phyloP scores from a whole-genome alignment of 2,797 vertebrate genomes.

The Anas acuta region DNA sequence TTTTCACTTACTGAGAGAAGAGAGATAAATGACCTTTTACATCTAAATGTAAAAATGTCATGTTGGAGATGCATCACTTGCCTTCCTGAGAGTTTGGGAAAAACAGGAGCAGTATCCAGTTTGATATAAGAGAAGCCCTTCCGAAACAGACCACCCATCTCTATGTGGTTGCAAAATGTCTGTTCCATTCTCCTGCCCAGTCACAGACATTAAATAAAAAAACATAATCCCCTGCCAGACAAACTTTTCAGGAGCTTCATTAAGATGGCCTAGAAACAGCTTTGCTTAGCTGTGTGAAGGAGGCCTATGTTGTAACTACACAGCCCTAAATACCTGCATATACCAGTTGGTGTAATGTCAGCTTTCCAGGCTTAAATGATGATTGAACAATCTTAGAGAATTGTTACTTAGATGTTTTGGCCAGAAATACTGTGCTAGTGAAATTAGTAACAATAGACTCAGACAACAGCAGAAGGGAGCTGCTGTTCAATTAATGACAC shows the following conservation, averaged over 20 bases:
- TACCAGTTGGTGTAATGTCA: not conserved
- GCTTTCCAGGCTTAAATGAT: not conserved
- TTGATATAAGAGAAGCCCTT: not conserved
- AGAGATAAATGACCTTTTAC: conserved; percentile 64
- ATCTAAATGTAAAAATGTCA: not conserved
- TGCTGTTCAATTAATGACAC: conserved; percentile 19
- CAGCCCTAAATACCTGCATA: not conserved
- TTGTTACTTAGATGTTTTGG: not conserved
- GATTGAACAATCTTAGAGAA: not conserved
- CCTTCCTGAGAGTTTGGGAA: not conserved
- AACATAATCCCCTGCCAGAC: not conserved
- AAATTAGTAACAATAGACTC: conserved; percentile 12
- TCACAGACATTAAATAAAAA: not conserved
- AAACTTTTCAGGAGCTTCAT: not conserved
- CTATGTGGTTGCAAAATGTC: not conserved
- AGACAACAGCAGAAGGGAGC: conserved; percentile 24
- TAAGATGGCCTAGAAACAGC: not conserved
- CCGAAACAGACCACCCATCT: not conserved
- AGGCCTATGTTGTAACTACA: too few relatives aligned
- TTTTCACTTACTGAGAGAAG: conserved; percentile 45
- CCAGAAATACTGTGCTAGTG: not conserved
- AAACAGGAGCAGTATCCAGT: not conserved
- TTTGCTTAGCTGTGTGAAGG: too few relatives aligned
- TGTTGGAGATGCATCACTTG: not conserved
- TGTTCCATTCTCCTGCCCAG: not conserved